phyloP scores from a whole-genome alignment of 2,113 vertebrate genomes.

The Origma solitaria region DNA sequence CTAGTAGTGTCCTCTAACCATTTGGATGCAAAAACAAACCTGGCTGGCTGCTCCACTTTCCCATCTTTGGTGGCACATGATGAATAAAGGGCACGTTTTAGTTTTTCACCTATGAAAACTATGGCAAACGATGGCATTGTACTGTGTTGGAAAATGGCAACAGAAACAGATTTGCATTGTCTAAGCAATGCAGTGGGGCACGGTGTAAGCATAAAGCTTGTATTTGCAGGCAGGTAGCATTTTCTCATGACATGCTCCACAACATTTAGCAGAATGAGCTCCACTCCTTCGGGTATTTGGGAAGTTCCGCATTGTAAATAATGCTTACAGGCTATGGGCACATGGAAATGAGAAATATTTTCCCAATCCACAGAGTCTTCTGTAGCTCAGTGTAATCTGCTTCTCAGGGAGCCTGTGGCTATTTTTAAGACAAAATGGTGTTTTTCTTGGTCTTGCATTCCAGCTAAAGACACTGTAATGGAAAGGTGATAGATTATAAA shows the following conservation, averaged over 20 bases:
- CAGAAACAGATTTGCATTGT: neutral
- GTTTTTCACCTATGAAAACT: neutral
- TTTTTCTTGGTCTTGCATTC: slow-evolving; percentile 36
- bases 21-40: neutral
- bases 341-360: neutral
- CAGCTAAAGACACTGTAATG: slow-evolving; percentile 16
- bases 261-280: neutral
- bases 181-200: neutral
- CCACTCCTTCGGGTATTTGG: neutral
- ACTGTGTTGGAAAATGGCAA: neutral
- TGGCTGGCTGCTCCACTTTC: neutral
- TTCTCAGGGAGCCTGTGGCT: neutral
- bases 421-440: slow-evolving; percentile 15
- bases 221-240: neutral
- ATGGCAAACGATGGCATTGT: neutral
- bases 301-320: slow-evolving; percentile 21
- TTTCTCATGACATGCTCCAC: neutral
- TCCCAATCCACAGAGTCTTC: neutral
- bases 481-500: slow-evolving; percentile 16
- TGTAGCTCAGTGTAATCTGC: slow-evolving; percentile 1
- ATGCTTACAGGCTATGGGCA: neutral
- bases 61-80: neutral
- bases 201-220: neutral
- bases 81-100: neutral
- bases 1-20: neutral